Percentiles rank a stretch among this genome's conserved stretches.
Evolutionary conservation across 37 sponge, comb jelly and placozoan species (phyloP).

Genomic region (Corticium candelabrum): DNA sequence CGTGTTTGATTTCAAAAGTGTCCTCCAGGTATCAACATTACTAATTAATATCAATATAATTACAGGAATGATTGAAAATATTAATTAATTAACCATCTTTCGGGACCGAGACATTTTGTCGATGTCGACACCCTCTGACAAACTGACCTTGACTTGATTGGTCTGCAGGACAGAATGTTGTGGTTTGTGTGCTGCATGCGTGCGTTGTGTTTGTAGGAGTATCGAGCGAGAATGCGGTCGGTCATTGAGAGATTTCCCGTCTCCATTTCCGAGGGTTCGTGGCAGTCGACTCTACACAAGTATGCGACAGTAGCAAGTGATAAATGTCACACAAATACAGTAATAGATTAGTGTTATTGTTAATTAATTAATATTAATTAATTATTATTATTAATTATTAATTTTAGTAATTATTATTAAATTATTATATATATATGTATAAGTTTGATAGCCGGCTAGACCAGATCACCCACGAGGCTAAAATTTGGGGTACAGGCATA

Average conservation of each 20-base stretch:
- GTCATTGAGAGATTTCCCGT: slow-evolving; percentile 30
- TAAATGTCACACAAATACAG: background rate
- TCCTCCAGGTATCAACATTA: slow-evolving; percentile 56
- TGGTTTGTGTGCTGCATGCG: background rate
- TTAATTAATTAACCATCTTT: background rate
- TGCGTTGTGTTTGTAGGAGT: slow-evolving; percentile 28
- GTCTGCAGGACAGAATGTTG: background rate
- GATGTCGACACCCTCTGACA: background rate
- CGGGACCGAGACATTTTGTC: background rate
- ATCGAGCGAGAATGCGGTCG: slow-evolving; percentile 25
- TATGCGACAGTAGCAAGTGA: background rate
- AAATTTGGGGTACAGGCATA: no score
- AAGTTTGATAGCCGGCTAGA: no score
- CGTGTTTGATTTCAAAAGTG: slow-evolving; percentile 80
- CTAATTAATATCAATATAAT: no score
- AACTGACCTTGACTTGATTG: background rate
- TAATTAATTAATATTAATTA: no score
- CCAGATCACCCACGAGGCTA: no score
- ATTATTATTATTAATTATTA: no score
- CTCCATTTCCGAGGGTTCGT: slow-evolving; percentile 41
- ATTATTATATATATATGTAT: no score
- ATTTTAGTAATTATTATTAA: no score
- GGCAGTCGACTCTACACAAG: slow-evolving; percentile 68
- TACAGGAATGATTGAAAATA: no score
- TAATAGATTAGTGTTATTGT: background rate